Evolutionary conservation across 2,113 vertebrate genomes (phyloP).

Genomic region (Xiphorhynchus elegans): DNA sequence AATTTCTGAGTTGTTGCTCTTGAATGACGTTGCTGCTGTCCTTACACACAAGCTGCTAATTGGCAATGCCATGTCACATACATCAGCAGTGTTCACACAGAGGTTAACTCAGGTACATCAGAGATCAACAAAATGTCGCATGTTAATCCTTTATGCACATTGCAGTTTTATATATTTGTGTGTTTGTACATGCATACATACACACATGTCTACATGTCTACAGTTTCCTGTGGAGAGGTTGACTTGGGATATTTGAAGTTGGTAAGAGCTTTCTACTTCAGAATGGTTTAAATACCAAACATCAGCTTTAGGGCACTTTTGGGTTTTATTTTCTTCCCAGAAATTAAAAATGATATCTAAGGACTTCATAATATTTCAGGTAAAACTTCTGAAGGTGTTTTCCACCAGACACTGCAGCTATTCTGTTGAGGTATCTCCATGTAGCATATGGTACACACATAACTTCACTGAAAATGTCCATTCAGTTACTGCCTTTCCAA

Average conservation of each 20-base stretch:
- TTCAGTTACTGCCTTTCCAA: not conserved
- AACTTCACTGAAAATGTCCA: not conserved
- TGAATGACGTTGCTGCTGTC: not conserved
- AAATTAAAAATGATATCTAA: not conserved
- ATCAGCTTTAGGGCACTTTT: not conserved
- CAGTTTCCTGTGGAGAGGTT: not conserved
- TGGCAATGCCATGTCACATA: not conserved
- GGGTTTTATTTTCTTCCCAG: not conserved
- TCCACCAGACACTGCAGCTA: not conserved
- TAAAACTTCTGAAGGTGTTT: not conserved
- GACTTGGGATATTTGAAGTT: not conserved
- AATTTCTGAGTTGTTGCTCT: not conserved
- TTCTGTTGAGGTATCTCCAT: not conserved
- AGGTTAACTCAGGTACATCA: not conserved
- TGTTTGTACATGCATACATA: not conserved
- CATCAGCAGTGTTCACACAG: not conserved
- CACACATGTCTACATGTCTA: not conserved
- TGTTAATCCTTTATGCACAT: not conserved
- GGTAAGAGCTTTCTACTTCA: not conserved
- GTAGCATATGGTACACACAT: not conserved
- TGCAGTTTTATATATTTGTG: not conserved
- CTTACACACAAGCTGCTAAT: not conserved
- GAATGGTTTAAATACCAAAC: not conserved
- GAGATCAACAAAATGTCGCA: not conserved
- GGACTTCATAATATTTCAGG: not conserved